Conservation (phyloP, 2,113 vertebrate genomes). For the Haemorhous mexicanus region DNA sequence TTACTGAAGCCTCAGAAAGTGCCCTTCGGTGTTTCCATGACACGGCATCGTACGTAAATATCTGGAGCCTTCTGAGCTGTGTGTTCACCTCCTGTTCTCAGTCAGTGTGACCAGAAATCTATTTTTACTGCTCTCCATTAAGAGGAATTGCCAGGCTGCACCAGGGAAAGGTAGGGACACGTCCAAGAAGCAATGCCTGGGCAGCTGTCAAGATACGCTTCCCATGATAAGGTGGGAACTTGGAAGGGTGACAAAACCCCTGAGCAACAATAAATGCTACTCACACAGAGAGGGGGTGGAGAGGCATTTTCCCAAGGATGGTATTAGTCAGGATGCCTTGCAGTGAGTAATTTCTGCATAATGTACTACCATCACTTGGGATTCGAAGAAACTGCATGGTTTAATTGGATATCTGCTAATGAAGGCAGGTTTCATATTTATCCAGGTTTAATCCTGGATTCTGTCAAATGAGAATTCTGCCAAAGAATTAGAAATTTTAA, state of each 20-base stretch:
- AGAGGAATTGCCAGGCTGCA: not conserved
- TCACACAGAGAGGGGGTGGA: not conserved
- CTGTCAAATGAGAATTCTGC: not conserved
- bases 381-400: not conserved
- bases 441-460: slow-evolving; percentile 9
- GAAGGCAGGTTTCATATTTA: not conserved
- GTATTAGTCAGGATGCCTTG: not conserved
- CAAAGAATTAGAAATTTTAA: not conserved
- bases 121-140: not conserved
- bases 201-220: not conserved
- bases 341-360: not conserved
- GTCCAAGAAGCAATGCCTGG: not conserved
- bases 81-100: not conserved
- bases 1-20: not conserved
- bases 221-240: not conserved
- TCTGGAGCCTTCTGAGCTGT: not conserved
- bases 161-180: not conserved
- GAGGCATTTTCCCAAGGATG: not conserved
- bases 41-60: rapidly evolving
- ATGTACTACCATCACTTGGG: not conserved
- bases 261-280: not conserved
- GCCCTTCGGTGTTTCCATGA: not conserved
- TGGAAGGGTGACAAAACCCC: not conserved
- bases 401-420: slow-evolving; percentile 29
- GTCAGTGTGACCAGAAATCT: not conserved